Evolutionary conservation across 2,113 vertebrate genomes (phyloP).

Genomic region (Crocuta crocuta): DNA sequence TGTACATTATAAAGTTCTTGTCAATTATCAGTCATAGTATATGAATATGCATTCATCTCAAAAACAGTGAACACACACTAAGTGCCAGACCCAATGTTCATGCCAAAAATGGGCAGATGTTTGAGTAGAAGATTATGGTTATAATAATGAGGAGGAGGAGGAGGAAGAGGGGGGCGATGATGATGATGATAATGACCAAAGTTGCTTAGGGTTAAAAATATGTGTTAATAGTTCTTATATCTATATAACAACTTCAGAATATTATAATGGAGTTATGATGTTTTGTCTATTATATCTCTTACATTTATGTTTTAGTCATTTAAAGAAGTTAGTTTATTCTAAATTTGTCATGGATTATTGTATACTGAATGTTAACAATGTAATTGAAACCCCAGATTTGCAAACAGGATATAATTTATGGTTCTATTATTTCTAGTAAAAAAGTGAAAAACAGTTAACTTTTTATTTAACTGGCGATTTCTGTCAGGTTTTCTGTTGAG

Average conservation of each 20-base stretch:
- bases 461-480: not conserved
- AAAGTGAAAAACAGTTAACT: not conserved
- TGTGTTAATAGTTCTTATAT: not conserved
- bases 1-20: not conserved
- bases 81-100: not conserved
- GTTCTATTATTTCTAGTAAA: not conserved
- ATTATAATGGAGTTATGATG: not conserved
- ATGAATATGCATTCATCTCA: not conserved
- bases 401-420: not conserved
- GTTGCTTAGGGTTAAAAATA: not conserved
- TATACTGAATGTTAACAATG: not conserved
- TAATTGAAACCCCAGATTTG: constrained; percentile 16
- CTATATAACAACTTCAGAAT: not conserved
- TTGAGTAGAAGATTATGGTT: not conserved
- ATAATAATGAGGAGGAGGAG: not conserved
- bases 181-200: not conserved
- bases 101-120: constrained; percentile 1
- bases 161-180: not conserved
- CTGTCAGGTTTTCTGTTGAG: not conserved
- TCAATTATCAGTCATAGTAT: not conserved
- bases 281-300: constrained; percentile 8
- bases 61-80: not conserved
- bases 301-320: constrained; percentile 12
- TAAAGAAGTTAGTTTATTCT: constrained; percentile 28
- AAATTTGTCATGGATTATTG: constrained; percentile 23